These are phyloP conservation scores for Eulithis testata DNA, from an alignment of 2,888 invertebrate genomes.

Conservation along the genomic window DNA sequence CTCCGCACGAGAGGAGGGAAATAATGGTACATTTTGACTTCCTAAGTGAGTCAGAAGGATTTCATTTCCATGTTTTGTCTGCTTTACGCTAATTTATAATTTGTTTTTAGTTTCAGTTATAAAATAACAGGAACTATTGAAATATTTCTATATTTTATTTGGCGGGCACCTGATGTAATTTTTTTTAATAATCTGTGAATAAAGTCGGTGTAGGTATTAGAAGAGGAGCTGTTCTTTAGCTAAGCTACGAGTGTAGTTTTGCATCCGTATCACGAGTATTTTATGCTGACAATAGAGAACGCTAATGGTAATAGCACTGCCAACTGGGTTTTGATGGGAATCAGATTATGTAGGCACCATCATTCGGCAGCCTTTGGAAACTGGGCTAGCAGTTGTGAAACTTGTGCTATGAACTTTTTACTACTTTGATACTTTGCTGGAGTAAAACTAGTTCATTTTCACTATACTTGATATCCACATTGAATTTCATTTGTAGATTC, in stretches of 20 bases:
- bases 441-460: neutral
- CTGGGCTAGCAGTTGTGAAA: conserved; percentile 7
- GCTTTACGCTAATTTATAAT: too few species aligned
- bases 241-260: conserved; percentile 33
- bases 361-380: conserved; percentile 8
- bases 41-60: too few species aligned
- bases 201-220: neutral
- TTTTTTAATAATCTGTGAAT: neutral
- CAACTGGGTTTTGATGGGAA: conserved; percentile 41
- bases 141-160: too few species aligned
- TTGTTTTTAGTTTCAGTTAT: too few species aligned
- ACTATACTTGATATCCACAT: too few species aligned
- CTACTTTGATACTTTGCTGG: neutral
- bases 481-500: too few species aligned
- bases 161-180: neutral
- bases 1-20: too few species aligned
- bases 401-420: neutral
- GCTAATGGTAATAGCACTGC: conserved; percentile 41
- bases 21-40: too few species aligned
- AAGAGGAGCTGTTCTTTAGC: conserved; percentile 13
- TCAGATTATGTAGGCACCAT: conserved; percentile 32
- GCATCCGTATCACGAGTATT: conserved; percentile 40
- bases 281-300: conserved; percentile 41
- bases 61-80: too few species aligned
- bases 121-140: too few species aligned